These are phyloP conservation scores for Brachyptera putata DNA, from an alignment of 2,888 invertebrate genomes.

Conservation along the genomic window DNA sequence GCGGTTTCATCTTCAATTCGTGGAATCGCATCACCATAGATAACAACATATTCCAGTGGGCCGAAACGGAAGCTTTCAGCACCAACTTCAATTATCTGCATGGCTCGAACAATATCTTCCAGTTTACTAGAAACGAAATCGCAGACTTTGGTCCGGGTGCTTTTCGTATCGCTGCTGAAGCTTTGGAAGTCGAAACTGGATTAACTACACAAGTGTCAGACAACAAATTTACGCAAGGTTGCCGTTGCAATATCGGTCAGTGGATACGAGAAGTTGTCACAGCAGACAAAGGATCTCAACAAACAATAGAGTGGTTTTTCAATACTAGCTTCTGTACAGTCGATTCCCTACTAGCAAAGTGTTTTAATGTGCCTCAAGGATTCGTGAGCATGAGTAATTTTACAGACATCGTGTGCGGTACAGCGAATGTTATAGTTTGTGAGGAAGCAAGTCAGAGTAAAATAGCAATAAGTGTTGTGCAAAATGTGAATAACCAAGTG, in stretches of 20 bases:
- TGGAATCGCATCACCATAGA: conserved; percentile 62
- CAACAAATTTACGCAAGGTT: conserved; percentile 60
- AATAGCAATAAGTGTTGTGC: conserved; percentile 5
- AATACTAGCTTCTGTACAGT: conserved; percentile 61
- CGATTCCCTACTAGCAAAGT: conserved; percentile 53
- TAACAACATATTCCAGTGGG: conserved; percentile 59
- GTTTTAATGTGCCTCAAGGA: conserved; percentile 61
- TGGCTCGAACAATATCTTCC: conserved; percentile 48
- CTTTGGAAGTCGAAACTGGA: conserved; percentile 35
- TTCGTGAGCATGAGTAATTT: conserved; percentile 60
- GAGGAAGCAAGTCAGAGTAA: conserved; percentile 45
- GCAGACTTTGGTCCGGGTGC: conserved; percentile 43
- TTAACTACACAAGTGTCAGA: conserved; percentile 48
- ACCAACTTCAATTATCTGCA: conserved; percentile 39
- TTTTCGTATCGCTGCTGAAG: conserved; percentile 29
- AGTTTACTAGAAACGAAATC: conserved; percentile 57
- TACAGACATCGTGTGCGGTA: conserved; percentile 55
- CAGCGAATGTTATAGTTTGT: conserved; percentile 53
- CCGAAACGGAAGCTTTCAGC: conserved; percentile 53
- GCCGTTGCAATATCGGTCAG: conserved; percentile 57
- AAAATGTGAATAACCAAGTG: background rate
- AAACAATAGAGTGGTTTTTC: conserved; percentile 40
- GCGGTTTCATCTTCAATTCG: conserved; percentile 59
- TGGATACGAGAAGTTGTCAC: conserved; percentile 53
- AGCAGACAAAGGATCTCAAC: conserved; percentile 46